Evolutionary conservation across 2,113 vertebrate species (phyloP), one percentile per base, ranked within the genome.

Genomic region (Menidia beryllina): DNA sequence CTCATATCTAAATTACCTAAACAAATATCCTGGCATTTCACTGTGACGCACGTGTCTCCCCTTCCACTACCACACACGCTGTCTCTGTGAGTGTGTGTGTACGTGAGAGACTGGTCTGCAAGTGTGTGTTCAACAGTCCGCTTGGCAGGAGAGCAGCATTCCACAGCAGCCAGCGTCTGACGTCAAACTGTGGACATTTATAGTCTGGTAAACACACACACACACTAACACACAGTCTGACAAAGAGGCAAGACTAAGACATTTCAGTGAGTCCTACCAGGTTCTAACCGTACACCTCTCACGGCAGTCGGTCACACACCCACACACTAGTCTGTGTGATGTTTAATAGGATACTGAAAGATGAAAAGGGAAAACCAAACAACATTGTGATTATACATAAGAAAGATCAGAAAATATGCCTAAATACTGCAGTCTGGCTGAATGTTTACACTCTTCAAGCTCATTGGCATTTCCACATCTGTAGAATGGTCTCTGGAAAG

Each of bases 131-230:
- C 54, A 79, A 81, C 73, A 52, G 83, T 71, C 81, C 53, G 23
- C 66, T 88, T 91, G 88, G 88, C 83, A 78, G 68, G 72, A 67
- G 72, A 66, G 76, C 79, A 81, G 79, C 89, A 91, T 91, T 91
- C 89, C 89, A 81, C 89, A 89, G 88, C 89, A 91, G 87, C 84
- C 79, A 84, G 83, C 64, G 65, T 89, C 86, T 89, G 89, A 91
- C 89, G 89, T 91, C 89, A 91, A 91, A 88, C 73, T 23, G 36
- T 62, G 71, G 84, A 88, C 89, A 91, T 91, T 91, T 91, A 89
- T 91, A 91, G 88, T 81, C 83, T 87, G 81, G 87, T 87, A 91
- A 89, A 91, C 82, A 91, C 89, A 67, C 65, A 53, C 56, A 50
- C 70, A 72, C 60, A 75, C 69, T 64, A 74, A 82, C 49, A 12